Conservation (phyloP, 2,113 vertebrate species). For the Malurus elegans region DNA sequence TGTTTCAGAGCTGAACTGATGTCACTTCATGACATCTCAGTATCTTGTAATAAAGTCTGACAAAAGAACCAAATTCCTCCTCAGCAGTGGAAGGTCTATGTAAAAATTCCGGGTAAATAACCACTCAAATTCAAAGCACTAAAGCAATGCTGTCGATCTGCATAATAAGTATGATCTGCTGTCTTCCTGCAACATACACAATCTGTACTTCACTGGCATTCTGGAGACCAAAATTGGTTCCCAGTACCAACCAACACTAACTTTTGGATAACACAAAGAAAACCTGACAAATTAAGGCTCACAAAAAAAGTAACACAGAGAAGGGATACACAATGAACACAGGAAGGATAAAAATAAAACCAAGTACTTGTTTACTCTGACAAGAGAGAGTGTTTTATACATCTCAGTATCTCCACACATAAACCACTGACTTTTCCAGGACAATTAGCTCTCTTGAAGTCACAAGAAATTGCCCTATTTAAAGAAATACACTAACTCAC, state of each 20-base stretch:
- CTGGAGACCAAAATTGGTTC: not conserved
- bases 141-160: not conserved
- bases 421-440: not conserved
- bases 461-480: not conserved
- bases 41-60: not conserved
- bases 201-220: not conserved
- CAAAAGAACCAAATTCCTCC: not conserved
- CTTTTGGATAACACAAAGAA: not conserved
- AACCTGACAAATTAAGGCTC: not conserved
- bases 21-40: not conserved
- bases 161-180: accelerated
- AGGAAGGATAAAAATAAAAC: not conserved
- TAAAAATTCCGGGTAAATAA: not conserved
- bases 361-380: not conserved
- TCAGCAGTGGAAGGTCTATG: not conserved
- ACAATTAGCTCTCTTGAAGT: not conserved
- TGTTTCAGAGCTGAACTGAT: not conserved
- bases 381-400: not conserved
- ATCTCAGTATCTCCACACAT: not conserved
- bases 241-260: not conserved
- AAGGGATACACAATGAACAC: not conserved
- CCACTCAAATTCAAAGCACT: not conserved
- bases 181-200: not conserved
- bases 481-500: not conserved
- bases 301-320: not conserved